Evolutionary conservation across 2,113 vertebrate genomes (phyloP).

Genomic region (Lepisosteus osseus): DNA sequence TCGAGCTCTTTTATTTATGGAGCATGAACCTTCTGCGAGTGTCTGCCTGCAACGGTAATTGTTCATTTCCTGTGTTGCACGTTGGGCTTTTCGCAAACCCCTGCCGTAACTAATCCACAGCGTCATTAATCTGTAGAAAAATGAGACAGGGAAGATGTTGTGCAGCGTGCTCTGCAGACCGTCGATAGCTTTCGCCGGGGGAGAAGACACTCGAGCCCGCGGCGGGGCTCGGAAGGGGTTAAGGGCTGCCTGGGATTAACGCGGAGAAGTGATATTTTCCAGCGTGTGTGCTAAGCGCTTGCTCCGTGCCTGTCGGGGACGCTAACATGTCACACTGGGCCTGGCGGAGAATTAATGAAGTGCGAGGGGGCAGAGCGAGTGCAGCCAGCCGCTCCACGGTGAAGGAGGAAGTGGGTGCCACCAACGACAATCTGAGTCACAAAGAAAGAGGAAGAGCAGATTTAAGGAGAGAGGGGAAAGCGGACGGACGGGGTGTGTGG

Average conservation of each 20-base stretch:
- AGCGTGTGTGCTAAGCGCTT: constrained; percentile 31
- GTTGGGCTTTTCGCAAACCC: constrained; percentile 25
- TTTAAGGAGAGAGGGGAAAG: neutral
- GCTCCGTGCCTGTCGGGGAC: constrained; percentile 44
- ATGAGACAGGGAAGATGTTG: constrained; percentile 30
- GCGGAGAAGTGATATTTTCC: constrained; percentile 18
- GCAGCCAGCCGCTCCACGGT: neutral
- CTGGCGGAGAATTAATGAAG: constrained; percentile 44
- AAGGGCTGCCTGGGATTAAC: constrained; percentile 15
- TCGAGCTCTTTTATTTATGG: neutral
- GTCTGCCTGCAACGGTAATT: constrained; percentile 44
- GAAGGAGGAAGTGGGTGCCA: constrained; percentile 4
- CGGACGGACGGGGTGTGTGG: constrained; percentile 3
- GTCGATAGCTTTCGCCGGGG: neutral
- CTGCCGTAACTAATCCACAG: constrained; percentile 43
- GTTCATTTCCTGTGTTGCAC: constrained; percentile 46
- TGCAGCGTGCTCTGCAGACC: constrained; percentile 4
- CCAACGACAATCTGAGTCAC: constrained; percentile 15
- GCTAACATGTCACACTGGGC: constrained; percentile 42
- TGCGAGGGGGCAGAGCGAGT: constrained; percentile 20
- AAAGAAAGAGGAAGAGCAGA: constrained; percentile 8
- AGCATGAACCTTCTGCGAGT: constrained; percentile 1
- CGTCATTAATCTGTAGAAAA: constrained; percentile 43
- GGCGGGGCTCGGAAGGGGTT: constrained; percentile 25
- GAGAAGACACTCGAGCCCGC: neutral